phyloP scores from a whole-genome alignment of 2,113 vertebrate species.

The Corynorhinus townsendii region DNA sequence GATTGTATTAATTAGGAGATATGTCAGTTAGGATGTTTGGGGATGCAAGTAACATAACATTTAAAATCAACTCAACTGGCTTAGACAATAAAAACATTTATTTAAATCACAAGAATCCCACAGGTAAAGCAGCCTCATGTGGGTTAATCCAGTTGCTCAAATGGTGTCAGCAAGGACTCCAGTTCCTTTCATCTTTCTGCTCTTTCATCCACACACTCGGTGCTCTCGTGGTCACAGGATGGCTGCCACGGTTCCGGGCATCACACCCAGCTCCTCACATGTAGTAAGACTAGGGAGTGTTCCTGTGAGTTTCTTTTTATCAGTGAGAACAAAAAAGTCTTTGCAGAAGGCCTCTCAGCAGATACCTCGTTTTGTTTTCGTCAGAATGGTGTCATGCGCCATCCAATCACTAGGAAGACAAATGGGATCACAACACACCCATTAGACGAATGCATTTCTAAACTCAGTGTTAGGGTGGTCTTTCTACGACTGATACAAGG shows the following conservation, averaged over 20 bases:
- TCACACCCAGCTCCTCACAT: neutral
- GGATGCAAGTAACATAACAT: neutral
- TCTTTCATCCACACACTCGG: neutral
- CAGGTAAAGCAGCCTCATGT: neutral
- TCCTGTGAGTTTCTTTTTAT: neutral
- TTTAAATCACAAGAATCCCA: neutral
- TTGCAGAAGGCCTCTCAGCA: neutral
- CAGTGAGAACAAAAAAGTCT: neutral
- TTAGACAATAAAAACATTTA: neutral
- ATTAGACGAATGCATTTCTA: neutral
- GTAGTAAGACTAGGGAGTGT: neutral
- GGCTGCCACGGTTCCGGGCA: neutral
- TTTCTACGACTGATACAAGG: neutral
- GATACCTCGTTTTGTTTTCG: neutral
- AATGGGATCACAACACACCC: neutral
- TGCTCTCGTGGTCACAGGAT: neutral
- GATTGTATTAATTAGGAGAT: slow-evolving; percentile 6
- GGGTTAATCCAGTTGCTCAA: neutral
- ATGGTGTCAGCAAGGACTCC: neutral
- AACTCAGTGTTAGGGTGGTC: neutral
- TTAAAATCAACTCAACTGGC: neutral
- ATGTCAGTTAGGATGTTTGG: neutral
- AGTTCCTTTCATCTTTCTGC: neutral
- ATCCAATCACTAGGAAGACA: neutral
- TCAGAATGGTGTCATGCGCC: neutral